These are phyloP conservation scores for Hemistola chrysoprasaria DNA, from an alignment of 2,888 invertebrate genomes.

Conservation along the genomic window DNA sequence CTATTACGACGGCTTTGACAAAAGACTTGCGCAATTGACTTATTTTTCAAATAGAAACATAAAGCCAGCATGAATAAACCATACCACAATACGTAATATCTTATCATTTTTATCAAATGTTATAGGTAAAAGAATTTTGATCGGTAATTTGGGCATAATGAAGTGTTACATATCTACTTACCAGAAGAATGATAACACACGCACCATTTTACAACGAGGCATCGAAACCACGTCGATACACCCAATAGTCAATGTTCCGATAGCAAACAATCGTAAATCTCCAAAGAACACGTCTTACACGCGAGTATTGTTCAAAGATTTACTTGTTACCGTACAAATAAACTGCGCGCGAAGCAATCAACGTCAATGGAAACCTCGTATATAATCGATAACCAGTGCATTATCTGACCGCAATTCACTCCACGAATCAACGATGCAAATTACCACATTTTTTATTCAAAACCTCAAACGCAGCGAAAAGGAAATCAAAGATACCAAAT, in stretches of 20 bases:
- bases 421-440: constrained; percentile 48
- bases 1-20: constrained; percentile 11
- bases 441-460: constrained; percentile 47
- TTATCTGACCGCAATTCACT: constrained; percentile 36
- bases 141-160: no score
- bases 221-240: constrained; percentile 8
- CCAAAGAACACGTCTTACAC: constrained; percentile 7
- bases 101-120: no score
- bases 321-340: constrained; percentile 24
- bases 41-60: constrained; percentile 13
- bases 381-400: constrained; percentile 41
- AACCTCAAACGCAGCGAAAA: constrained; percentile 6
- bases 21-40: constrained; percentile 11
- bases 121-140: no score
- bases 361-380: constrained; percentile 23
- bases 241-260: constrained; percentile 1
- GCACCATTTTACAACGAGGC: constrained; percentile 10
- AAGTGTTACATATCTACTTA: no score
- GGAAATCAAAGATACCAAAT: no score
- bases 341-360: constrained; percentile 23
- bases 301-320: constrained; percentile 15
- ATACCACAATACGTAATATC: no score
- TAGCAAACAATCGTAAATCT: constrained; percentile 16
- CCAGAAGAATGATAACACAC: constrained; percentile 6
- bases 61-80: no score